Evolutionary conservation across 2,113 vertebrate species (phyloP), one percentile per base, ranked within the genome.

Genomic region (Scomber japonicus): DNA sequence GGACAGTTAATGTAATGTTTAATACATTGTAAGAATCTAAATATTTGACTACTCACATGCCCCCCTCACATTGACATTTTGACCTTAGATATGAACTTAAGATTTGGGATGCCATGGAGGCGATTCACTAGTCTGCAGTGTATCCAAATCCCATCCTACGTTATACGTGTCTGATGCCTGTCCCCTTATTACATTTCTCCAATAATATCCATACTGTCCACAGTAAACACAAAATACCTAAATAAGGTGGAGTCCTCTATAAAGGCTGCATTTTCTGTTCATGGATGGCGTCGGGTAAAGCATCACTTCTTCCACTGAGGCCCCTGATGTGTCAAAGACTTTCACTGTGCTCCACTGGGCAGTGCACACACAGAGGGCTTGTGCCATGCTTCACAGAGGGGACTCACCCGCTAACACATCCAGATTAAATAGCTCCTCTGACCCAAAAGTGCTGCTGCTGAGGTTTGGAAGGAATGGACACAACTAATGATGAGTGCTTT

Each of bases 261-360:
- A 62, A 77, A 83, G 24, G 40, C 45, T 49, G 65, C 16, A 15
- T 75, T 76, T 86, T 83, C 78, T 91, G 75, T 79, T 80, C 14
- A 16, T n/a, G 11, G 45, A 56, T 72, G 78, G 64, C 64, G 55
- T 87, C 66, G 55, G 66, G 71, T 80, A 30, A 84, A 56, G 83
- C 84, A 85, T 86, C 83, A 87, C 80, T 92, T 90, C 87, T 90
- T 92, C 89, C 86, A 89, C 73, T 53, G 60, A 60, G 63, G 80
- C 62, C 78, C 63, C 24, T 12, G 11, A 57, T 44, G 70, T 71
- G 70, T 93, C 85, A 94, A 92, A 91, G 91, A 54, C 60, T 1
- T 55, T 67, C 88, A 91, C 82, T 94, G 92, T 93, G 82, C 87
- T 88, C 73, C 44, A 1, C 63, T 35, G 71, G 84, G 77, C 76